These are phyloP conservation scores for Mormyrus iriodes DNA, from an alignment of 2,113 vertebrate species.

Conservation along the genomic window DNA sequence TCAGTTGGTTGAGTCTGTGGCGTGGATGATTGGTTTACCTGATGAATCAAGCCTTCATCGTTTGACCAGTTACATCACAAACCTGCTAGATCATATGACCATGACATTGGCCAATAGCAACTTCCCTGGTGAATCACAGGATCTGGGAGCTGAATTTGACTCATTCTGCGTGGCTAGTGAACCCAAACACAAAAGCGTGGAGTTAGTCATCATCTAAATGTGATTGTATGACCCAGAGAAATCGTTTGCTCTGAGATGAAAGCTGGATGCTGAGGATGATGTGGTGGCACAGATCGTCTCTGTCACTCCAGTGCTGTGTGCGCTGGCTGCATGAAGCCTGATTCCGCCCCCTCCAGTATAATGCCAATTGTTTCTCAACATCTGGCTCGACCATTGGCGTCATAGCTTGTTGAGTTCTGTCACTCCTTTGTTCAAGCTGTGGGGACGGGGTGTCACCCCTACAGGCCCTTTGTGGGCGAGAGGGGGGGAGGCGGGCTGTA, in stretches of 20 bases:
- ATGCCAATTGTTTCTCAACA: conserved; percentile 18
- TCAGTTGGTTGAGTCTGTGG: background rate
- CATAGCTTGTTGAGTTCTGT: background rate
- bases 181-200: background rate
- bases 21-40: background rate
- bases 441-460: background rate
- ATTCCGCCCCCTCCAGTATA: background rate
- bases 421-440: background rate
- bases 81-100: conserved; percentile 18
- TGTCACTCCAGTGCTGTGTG: background rate
- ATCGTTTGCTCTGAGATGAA: background rate
- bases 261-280: conserved; percentile 16
- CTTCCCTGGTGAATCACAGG: background rate
- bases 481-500: background rate
- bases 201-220: background rate
- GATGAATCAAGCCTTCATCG: background rate
- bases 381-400: conserved; percentile 19
- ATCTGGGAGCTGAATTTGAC: background rate
- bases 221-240: background rate
- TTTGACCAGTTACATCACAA: conserved; percentile 13
- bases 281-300: conserved; percentile 20
- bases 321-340: conserved; percentile 12
- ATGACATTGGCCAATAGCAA: conserved; percentile 9
- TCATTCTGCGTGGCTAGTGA: background rate
- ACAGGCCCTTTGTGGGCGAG: background rate